Evolutionary conservation across 2,113 vertebrate species (phyloP), one percentile per base, ranked within the genome.

Genomic region (Anolis sagrei): DNA sequence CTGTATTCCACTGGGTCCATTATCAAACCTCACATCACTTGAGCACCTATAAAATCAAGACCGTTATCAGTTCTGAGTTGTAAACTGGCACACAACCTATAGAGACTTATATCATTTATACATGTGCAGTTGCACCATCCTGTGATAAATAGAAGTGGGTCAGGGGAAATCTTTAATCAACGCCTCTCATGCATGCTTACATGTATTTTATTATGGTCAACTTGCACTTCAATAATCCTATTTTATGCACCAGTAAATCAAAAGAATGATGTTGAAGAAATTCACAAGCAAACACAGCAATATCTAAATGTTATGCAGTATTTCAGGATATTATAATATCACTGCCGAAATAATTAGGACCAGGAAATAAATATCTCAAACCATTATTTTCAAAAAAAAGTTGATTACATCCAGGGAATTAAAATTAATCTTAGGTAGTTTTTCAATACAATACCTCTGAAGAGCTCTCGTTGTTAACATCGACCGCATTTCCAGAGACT

Each of bases 391-490:
- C 13, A 58, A 58, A 58, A 58, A 58, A 13, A 58, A 0, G 54
- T 58, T 58, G 54, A 58, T 58, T 5, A 39, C 27, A 90, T 51
- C 5, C 44, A 89, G 83, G 82, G 49, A 66, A 87, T 79, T 51
- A 69, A 51, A 61, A 58, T 64, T 66, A 73, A 36, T 27, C 2
- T 54, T 0, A 0, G 0, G 0, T 1, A 27, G 21, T 0, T 0
- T 64, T 0, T 54, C 54, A 79, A 81, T 81, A 93, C 76, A 62
- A 89, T 97, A 99, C 99, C 98, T 99, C 99, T 0, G 98, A 99
- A 49, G 98, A 97, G 91, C 97, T 96, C 86, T 99, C 98, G 1
- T 96, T 98, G 95, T 98, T 99, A 79, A 98, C 93, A 0, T 99
- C 98, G 88, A 96, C 95, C 0, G 95, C 93, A 87, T 95, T 96